Conservation (phyloP, 1,140 invertebrate species). For the Dufourea novaeangliae region DNA sequence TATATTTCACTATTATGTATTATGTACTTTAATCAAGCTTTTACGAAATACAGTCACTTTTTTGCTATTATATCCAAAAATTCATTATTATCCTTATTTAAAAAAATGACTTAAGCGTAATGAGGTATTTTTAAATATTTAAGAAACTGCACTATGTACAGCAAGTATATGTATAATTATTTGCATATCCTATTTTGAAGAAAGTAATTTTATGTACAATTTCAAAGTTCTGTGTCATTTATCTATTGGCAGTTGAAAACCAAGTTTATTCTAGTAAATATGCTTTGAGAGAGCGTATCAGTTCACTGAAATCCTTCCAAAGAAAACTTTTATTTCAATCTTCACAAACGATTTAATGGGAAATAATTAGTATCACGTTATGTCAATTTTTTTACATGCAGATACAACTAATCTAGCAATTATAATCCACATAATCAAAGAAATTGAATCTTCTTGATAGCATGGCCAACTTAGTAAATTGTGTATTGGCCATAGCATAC, state of each 20-base stretch:
- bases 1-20: constrained; percentile 66
- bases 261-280: not conserved
- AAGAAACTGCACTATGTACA: not conserved
- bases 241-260: not conserved
- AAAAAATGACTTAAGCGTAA: not conserved
- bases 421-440: constrained; percentile 72
- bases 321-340: not conserved
- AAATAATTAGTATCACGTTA: constrained; percentile 25
- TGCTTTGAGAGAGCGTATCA: not conserved
- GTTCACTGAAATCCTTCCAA: not conserved
- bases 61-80: constrained; percentile 66
- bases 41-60: constrained; percentile 71
- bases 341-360: constrained; percentile 8
- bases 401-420: constrained; percentile 68
- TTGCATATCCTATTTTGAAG: not conserved
- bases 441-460: constrained; percentile 72
- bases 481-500: constrained; percentile 71
- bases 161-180: constrained; percentile 4
- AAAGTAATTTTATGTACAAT: constrained; percentile 13
- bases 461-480: constrained; percentile 76
- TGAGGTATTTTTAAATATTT: constrained; percentile 1
- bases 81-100: constrained; percentile 33
- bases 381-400: constrained; percentile 40
- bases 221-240: not conserved
- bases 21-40: constrained; percentile 72